A percentile compares a stretch with the other conserved stretches of the same genome.
phyloP scores from a whole-genome alignment of 2,888 invertebrate species.

The Acrobasis repandana region DNA sequence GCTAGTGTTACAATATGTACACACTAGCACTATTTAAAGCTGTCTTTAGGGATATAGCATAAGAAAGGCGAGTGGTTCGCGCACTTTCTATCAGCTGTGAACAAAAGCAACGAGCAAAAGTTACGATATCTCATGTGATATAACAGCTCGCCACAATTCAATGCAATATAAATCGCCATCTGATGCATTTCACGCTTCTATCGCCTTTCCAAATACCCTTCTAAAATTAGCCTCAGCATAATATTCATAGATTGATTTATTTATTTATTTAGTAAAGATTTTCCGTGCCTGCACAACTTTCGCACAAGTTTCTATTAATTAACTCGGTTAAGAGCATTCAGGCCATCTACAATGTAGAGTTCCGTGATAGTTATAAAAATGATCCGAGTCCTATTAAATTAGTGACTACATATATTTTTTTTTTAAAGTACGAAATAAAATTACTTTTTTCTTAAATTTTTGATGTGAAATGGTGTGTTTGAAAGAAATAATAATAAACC shows the following conservation, averaged over 20 bases:
- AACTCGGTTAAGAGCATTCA: neutral
- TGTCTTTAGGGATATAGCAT: conserved; percentile 54
- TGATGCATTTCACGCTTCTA: conserved; percentile 55
- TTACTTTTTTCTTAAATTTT: too few relatives aligned
- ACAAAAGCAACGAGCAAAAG: conserved; percentile 70
- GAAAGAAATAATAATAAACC: too few relatives aligned
- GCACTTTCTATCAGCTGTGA: conserved; percentile 72
- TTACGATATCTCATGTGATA: conserved; percentile 74
- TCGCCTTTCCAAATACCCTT: conserved; percentile 57
- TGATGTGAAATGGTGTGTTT: too few relatives aligned
- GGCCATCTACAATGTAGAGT: neutral
- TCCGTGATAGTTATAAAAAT: neutral
- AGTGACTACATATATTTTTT: too few relatives aligned
- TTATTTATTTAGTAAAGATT: conserved; percentile 11
- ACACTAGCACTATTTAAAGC: neutral
- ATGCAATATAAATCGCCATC: conserved; percentile 40
- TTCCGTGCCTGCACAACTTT: conserved; percentile 13
- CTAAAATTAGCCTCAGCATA: conserved; percentile 37
- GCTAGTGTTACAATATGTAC: too few relatives aligned
- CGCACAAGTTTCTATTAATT: conserved; percentile 16
- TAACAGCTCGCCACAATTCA: conserved; percentile 49
- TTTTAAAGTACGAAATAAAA: too few relatives aligned
- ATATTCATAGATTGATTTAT: conserved; percentile 11
- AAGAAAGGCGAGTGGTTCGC: conserved; percentile 67
- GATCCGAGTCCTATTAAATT: too few relatives aligned